Base-by-base conservation (phyloP, 1,140 invertebrate species). In the Mactra quadrangularis region DNA sequence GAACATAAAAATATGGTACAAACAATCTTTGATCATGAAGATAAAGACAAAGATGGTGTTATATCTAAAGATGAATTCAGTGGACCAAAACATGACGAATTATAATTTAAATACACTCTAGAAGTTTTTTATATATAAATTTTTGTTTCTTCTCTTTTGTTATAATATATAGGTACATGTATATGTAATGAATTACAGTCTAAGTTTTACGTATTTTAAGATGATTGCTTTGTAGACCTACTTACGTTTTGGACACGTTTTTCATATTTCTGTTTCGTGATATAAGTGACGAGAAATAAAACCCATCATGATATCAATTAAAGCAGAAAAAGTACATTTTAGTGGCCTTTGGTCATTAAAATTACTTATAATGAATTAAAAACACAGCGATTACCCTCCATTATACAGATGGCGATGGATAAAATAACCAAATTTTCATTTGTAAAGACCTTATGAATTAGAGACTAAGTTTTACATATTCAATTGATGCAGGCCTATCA, bases 11-110 rank as follows among this genome's bases (percentile, higher is more conserved):
- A 98, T 92, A 94, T 99, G 27, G 96, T 99, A 1, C 97, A 98
- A 91, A 97, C 98, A 90, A 98, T 99, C 85, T 99, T 99, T 95
- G 96, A 98, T 92, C 97, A 99, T 91, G 98, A 99, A 93, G 90
- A 91, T 74, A 87, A 85, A 45, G 85, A 91, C 45, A 86, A 87
- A 66, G 89, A 91, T 41, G 98, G 98, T 45, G 97, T 96, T 94
- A 99, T 99, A 87, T 98, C 97, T 70, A 96, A 97, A 93, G 97
- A 97, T 35, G 98, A 99, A 93, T 99, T 99, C 94, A 97, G 96
- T 29, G 98, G 97, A 9, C 98, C 98, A 22, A 99, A 99, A 92
- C 98, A 99, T 93, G 98, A 99, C 92, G 98, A 99, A 94, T 95
- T 99, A 89, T 99, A 96, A 96, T 38, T 25, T 1, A 19, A 1